These are phyloP conservation scores for Octonoba sinensis DNA, from an alignment of 2,888 invertebrate species.

Conservation along the genomic window DNA sequence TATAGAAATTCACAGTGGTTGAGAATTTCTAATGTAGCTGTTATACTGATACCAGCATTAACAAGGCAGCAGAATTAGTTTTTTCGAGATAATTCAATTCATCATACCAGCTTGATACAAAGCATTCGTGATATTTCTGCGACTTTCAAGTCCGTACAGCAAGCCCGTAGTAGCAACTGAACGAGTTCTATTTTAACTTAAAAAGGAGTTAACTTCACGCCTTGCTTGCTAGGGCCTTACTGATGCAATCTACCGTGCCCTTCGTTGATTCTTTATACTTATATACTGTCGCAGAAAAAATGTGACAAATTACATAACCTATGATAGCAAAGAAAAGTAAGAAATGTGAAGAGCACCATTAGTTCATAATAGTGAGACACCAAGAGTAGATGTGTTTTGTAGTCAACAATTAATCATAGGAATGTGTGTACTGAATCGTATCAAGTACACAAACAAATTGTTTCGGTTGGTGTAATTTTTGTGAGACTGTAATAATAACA, in stretches of 20 bases:
- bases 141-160: slow-evolving; percentile 31
- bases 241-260: slow-evolving; percentile 58
- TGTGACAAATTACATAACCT: too few relatives aligned
- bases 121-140: slow-evolving; percentile 50
- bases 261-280: slow-evolving; percentile 10
- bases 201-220: slow-evolving; percentile 31
- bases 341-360: too few relatives aligned
- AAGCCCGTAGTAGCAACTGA: slow-evolving; percentile 47
- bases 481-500: too few relatives aligned
- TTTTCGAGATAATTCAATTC: slow-evolving; percentile 14
- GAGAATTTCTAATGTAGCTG: slow-evolving; percentile 47
- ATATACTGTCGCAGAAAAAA: neutral
- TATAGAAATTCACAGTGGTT: neutral
- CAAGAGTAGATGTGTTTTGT: too few relatives aligned
- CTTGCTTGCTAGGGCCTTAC: slow-evolving; percentile 55
- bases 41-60: neutral
- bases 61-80: slow-evolving; percentile 42
- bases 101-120: slow-evolving; percentile 21
- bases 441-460: too few relatives aligned
- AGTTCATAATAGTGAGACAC: too few relatives aligned
- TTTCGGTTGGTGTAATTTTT: too few relatives aligned
- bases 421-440: too few relatives aligned
- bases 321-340: too few relatives aligned
- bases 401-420: too few relatives aligned
- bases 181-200: slow-evolving; percentile 54